Percentiles rank a stretch among this genome's conserved stretches.
Conservation (phyloP, 2,888 invertebrate species). For the Theretra japonica region DNA sequence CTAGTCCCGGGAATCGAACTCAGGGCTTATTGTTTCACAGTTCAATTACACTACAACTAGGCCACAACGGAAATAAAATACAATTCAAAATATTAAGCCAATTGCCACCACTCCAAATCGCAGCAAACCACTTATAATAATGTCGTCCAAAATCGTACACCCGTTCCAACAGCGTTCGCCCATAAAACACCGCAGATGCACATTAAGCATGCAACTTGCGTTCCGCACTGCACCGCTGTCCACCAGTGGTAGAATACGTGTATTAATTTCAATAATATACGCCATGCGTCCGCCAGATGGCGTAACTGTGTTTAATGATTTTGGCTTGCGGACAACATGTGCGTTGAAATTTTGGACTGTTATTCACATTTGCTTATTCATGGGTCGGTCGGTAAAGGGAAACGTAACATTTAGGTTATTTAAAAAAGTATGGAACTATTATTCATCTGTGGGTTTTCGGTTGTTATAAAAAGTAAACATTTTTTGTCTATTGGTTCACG, state of each 20-base stretch:
- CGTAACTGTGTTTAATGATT: conserved; percentile 18
- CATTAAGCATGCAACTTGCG: conserved; percentile 35
- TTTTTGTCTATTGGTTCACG: too few species aligned
- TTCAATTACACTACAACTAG: too few species aligned
- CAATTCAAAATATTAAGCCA: too few species aligned
- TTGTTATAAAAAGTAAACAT: too few species aligned
- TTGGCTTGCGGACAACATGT: conserved; percentile 23
- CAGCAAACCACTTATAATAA: neutral
- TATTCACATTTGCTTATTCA: neutral
- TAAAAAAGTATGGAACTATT: too few species aligned
- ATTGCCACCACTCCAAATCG: neutral
- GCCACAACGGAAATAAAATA: too few species aligned
- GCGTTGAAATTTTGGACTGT: conserved; percentile 11
- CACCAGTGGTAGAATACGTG: conserved; percentile 25
- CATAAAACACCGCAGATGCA: conserved; percentile 18
- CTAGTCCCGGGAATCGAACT: too few species aligned
- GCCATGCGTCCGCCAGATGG: conserved; percentile 22
- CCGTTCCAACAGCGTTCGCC: neutral
- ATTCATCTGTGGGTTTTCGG: too few species aligned
- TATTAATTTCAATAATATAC: conserved; percentile 38
- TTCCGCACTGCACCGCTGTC: conserved; percentile 30
- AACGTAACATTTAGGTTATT: neutral
- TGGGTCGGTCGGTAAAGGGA: neutral
- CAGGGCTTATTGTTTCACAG: too few species aligned
- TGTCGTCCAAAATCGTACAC: neutral